These are phyloP conservation scores for Silurus aristotelis DNA, from an alignment of 2,797 vertebrate genomes.

Conservation along the genomic window DNA sequence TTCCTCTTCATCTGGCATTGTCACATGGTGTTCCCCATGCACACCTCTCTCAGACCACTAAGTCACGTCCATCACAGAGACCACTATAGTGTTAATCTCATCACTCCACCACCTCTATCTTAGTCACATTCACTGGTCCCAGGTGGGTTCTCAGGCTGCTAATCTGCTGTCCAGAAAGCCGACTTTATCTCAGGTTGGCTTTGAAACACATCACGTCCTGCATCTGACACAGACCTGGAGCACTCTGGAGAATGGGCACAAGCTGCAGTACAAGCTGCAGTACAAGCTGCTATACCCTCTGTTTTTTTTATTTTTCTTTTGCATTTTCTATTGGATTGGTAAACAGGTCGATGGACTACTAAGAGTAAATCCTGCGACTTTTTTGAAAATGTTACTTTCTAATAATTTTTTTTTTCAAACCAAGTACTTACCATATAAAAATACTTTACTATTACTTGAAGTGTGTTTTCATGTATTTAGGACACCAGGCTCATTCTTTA, in stretches of 20 bases:
- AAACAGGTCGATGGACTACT: too few relatives aligned
- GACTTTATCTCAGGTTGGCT: neutral
- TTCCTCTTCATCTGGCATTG: neutral
- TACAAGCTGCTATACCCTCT: neutral
- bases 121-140: neutral
- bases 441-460: too few relatives aligned
- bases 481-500: neutral
- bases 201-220: neutral
- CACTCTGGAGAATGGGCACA: neutral
- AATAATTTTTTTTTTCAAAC: too few relatives aligned
- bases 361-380: too few relatives aligned
- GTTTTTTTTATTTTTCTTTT: neutral
- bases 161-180: conserved; percentile 26
- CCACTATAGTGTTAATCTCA: conserved; percentile 4
- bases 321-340: neutral
- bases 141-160: neutral
- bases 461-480: neutral
- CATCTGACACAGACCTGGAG: neutral
- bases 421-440: too few relatives aligned
- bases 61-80: conserved; percentile 10
- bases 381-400: too few relatives aligned
- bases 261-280: conserved; percentile 3
- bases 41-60: neutral
- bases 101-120: conserved; percentile 13
- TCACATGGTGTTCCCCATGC: too few relatives aligned